Conservation (phyloP, 2,888 invertebrate species). For the Colletes collaris region DNA sequence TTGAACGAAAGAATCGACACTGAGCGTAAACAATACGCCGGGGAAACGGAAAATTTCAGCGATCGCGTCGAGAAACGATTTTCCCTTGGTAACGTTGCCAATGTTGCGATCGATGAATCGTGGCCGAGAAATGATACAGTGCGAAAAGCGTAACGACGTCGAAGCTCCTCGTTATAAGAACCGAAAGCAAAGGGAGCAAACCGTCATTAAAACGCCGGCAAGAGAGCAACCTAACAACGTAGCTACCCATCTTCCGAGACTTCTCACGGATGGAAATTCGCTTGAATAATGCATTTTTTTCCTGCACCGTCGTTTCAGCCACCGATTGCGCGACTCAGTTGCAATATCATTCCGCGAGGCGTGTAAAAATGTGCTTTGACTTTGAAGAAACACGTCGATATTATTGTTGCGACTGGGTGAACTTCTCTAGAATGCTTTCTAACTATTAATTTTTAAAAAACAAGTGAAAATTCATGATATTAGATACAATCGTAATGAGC, state of each 20-base stretch:
- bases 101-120: constrained; percentile 41
- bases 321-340: constrained; percentile 27
- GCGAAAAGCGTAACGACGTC: constrained; percentile 66
- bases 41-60: not conserved
- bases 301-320: constrained; percentile 48
- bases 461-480: not conserved
- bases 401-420: too few relatives aligned
- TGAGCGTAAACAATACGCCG: too few relatives aligned
- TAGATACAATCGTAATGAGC: too few relatives aligned
- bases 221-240: constrained; percentile 81
- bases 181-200: constrained; percentile 72
- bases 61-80: not conserved
- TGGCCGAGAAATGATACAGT: constrained; percentile 48
- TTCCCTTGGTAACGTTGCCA: constrained; percentile 13
- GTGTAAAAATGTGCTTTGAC: not conserved
- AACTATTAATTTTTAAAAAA: too few relatives aligned
- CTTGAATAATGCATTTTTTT: constrained; percentile 79
- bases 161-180: constrained; percentile 70
- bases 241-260: constrained; percentile 73
- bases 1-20: too few relatives aligned
- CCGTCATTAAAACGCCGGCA: constrained; percentile 74
- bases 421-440: too few relatives aligned
- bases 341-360: constrained; percentile 11
- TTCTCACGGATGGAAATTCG: constrained; percentile 79
- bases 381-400: not conserved